These are phyloP conservation scores for Diadema setosum DNA, from an alignment of 35 echinoderm and acorn worm genomes.

Conservation along the genomic window DNA sequence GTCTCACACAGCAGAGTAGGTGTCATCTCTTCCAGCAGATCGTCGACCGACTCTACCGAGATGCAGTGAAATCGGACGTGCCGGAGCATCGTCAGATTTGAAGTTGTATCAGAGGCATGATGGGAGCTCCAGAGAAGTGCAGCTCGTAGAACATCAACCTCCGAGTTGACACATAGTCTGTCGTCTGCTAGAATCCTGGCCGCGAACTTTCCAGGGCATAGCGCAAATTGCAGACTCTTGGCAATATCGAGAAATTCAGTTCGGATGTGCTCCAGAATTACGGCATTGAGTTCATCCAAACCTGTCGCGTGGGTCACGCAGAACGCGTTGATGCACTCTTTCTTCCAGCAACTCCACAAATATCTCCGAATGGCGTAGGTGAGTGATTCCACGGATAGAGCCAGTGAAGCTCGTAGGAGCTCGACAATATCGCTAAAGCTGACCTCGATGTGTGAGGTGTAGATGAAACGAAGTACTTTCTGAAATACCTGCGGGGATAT, in stretches of 20 bases:
- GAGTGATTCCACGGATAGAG: neutral
- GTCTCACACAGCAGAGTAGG: neutral
- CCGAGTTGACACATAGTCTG: neutral
- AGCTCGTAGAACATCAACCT: neutral
- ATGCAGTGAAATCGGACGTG: neutral
- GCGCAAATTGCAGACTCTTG: neutral
- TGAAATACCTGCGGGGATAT: neutral
- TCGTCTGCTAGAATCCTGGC: neutral
- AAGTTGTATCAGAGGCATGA: neutral
- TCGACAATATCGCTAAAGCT: neutral
- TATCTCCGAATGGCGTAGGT: neutral
- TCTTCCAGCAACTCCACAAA: neutral
- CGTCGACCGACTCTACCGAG: neutral
- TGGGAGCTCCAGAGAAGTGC: neutral
- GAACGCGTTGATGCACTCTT: neutral
- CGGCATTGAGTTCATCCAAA: neutral
- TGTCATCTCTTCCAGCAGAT: neutral
- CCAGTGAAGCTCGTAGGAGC: neutral
- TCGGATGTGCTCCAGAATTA: neutral
- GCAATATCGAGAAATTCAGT: neutral
- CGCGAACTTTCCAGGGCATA: neutral
- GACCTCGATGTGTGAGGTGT: neutral
- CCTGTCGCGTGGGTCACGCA: neutral
- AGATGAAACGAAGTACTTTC: neutral
- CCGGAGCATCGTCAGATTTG: neutral